Base-by-base conservation (phyloP, 2,113 vertebrate species). In the Grallaria varia region DNA sequence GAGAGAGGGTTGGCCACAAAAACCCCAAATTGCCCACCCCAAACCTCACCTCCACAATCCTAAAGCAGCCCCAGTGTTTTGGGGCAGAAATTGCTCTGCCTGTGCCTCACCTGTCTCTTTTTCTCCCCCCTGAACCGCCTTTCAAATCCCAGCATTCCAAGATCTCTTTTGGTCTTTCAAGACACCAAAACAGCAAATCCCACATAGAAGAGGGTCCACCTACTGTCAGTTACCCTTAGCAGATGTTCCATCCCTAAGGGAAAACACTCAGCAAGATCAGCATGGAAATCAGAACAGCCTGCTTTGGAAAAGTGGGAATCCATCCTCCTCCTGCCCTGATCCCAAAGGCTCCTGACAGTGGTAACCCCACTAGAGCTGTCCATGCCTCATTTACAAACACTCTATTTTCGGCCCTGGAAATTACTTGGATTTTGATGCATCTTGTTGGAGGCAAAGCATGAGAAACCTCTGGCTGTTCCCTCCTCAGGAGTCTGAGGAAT, bases 21-120 rank as follows among this genome's bases (percentile, higher is more conserved):
- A 23, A 25, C 4, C 6, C 1, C 7, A 44, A 12, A 40, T 0
- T 20, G 68, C 45, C 31, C 45, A 8, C 6, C 20, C 30, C 68
- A 76, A 39, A 31, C 22, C 45, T 59, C 25, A n/a, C n/a, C 33
- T 52, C 21, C 0, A 0, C 7, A 45, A 62, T 8, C 8, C 35
- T 8, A 39, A 24, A 74, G 62, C n/a, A 84, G 19, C 13, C 12
- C 12, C 56, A 2, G 4, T 24, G n/a, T 11, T 47, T 8, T 12
- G 13, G 62, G 44, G 27, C 6, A 37, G 10, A 30, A 84, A 55
- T 10, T 17, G 14, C 19, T 5, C 18, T 59, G n/a, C 56, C 56
- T 22, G 21, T 1, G 0, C 8, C 30, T 39, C 60, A 22, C 15
- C 15, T 19, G 10, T 37, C 47, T 30, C 27, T 24, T 35, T 12